Base-by-base conservation (phyloP, 2,888 invertebrate species). In the Petrolisthes cinctipes region DNA sequence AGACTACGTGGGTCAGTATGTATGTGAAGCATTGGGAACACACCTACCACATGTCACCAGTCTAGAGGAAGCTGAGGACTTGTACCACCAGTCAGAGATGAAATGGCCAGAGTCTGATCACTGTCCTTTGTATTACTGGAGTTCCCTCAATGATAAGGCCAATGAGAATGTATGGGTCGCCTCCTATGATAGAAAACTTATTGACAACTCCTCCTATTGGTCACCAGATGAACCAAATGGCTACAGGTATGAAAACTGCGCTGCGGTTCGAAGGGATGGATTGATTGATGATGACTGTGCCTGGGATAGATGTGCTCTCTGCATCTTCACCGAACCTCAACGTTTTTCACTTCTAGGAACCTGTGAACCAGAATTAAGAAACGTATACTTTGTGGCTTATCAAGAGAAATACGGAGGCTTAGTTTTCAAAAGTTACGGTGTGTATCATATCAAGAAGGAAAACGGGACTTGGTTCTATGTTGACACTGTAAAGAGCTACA, bases 21-120 rank as follows among this genome's bases (percentile, higher is more conserved):
- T 90, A 14, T 90, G 90, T 79, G 90, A 90, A n/a, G 89, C 89
- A 6, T 82, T 90, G 7, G 90, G 90, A 4, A 88, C 89, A 37
- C 90, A 90, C 66, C 82, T 90, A 9, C 90, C 90, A 4, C 53
- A 82, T n/a, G 88, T 89, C 14, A 76, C 66, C 17, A 88, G 83
- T 68, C 66, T 84, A 9, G 66, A 87, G 37, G 89, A 88, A 54
- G 66, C 84, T 1, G 17, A 78, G 14, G 53, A 66, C 6, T 76
- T 85, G 57, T 88, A 86, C 71, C 66, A 79, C 4, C 57, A 82
- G 11, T 66, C 78, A 14, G 73, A 83, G 17, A n/a, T 85, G n/a
- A 82, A 17, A 0, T 83, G 87, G 84, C 86, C 86, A 4, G 85
- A 89, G 37, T 76, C 68, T 23, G 82, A 89, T 23, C 56, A 86